Conservation (phyloP, 64 coral and sea anemone species). For the Stichodactyla mertensii region DNA sequence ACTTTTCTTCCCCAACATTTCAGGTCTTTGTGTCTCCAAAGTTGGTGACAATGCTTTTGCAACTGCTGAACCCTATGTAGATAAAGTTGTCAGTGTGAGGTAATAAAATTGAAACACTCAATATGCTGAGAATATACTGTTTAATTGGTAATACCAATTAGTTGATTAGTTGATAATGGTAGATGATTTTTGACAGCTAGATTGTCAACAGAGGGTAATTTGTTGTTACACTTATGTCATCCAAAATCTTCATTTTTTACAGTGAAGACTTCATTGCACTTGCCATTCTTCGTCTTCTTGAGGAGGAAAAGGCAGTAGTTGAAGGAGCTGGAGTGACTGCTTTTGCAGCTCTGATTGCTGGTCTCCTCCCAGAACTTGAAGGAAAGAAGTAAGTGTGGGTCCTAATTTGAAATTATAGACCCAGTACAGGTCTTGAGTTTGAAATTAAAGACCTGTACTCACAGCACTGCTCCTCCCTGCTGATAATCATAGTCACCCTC, state of each 20-base stretch:
- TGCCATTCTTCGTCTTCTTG: slow-evolving; percentile 54
- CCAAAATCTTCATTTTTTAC: background rate
- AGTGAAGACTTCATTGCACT: slow-evolving; percentile 68
- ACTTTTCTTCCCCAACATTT: background rate
- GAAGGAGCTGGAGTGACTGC: slow-evolving; percentile 64
- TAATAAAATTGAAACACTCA: slow-evolving; percentile 1
- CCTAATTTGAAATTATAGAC: no score
- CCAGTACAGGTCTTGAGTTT: no score
- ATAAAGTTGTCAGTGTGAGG: slow-evolving; percentile 60
- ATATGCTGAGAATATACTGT: no score
- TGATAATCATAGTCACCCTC: no score
- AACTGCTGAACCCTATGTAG: slow-evolving; percentile 40
- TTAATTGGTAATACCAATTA: background rate
- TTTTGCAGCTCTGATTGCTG: slow-evolving; percentile 54
- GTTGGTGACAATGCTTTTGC: slow-evolving; percentile 64
- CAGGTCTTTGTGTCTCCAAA: slow-evolving; percentile 68
- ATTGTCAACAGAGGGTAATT: no score
- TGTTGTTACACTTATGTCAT: background rate
- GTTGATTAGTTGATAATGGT: no score
- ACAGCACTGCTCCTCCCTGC: no score
- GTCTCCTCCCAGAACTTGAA: slow-evolving; percentile 56
- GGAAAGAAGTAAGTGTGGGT: slow-evolving; percentile 33
- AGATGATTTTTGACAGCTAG: no score
- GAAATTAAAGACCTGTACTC: background rate
- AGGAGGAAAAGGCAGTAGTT: slow-evolving; percentile 64